A percentile compares a stretch with the other conserved stretches of the same genome.
Evolutionary conservation across 2,888 invertebrate genomes (phyloP).

Genomic region (Cataglyphis altisquamis): DNA sequence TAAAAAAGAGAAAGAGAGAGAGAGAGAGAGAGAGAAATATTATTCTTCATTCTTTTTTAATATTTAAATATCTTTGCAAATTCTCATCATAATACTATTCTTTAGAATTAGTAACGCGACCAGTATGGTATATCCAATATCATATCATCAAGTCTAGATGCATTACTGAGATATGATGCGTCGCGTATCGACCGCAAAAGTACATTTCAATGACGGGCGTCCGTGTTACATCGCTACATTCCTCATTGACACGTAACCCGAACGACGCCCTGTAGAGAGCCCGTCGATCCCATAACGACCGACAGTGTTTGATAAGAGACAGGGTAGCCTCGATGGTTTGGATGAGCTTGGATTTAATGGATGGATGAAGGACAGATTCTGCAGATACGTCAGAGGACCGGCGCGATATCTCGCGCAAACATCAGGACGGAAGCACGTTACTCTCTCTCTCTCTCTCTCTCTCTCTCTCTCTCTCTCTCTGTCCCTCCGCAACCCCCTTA

Average conservation of each 20-base stretch:
- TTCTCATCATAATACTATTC: not conserved
- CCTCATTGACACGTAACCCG: slow-evolving; percentile 67
- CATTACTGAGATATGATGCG: slow-evolving; percentile 44
- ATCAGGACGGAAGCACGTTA: slow-evolving; percentile 83
- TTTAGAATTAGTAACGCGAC: not conserved
- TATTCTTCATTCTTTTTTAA: not conserved
- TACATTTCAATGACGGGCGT: slow-evolving; percentile 34
- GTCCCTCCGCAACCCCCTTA: slow-evolving; percentile 42
- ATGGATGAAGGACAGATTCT: slow-evolving; percentile 82
- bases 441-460: slow-evolving; percentile 67
- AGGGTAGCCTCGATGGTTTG: slow-evolving; percentile 65
- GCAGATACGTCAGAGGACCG: slow-evolving; percentile 82
- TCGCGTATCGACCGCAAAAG: slow-evolving; percentile 45
- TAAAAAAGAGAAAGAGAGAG: not conserved
- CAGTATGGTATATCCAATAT: slow-evolving; percentile 4
- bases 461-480: slow-evolving; percentile 56
- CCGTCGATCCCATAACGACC: slow-evolving; percentile 63
- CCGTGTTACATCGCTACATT: slow-evolving; percentile 57
- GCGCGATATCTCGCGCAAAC: slow-evolving; percentile 79
- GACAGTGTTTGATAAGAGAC: slow-evolving; percentile 76
- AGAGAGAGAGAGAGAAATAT: not conserved
- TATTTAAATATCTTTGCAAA: not conserved
- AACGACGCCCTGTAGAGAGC: slow-evolving; percentile 47
- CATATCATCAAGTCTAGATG: slow-evolving; percentile 23
- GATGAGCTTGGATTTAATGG: slow-evolving; percentile 82